These are phyloP conservation scores for Alouatta palliata DNA, from an alignment of 2,113 vertebrate genomes.

Conservation along the genomic window DNA sequence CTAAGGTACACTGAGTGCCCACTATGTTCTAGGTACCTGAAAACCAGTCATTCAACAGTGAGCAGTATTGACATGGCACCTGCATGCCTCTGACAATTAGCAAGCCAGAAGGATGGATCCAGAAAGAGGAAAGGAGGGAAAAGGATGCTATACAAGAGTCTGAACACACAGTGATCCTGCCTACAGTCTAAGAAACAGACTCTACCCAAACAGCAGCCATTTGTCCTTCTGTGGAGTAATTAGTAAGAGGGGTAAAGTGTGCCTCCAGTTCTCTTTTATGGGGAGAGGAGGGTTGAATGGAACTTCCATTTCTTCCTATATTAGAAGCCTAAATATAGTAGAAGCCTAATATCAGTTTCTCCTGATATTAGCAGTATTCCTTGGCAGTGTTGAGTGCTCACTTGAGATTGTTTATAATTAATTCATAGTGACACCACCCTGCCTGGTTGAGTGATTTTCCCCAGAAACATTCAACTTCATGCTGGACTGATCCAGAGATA, in stretches of 20 bases:
- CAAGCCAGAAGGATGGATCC: background rate
- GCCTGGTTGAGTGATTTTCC: background rate
- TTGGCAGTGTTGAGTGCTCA: background rate
- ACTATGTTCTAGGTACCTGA: background rate
- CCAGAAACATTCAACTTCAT: background rate
- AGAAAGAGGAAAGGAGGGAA: background rate
- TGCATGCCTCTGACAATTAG: background rate
- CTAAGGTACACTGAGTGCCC: background rate
- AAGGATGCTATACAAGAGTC: background rate
- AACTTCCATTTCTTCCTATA: background rate
- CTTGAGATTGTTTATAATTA: conserved; percentile 23
- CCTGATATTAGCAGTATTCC: background rate
- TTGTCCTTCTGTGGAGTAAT: background rate
- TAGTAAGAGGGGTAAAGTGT: background rate
- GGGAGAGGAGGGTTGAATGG: background rate
- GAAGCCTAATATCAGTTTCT: background rate
- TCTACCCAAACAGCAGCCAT: background rate
- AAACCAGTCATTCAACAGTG: background rate
- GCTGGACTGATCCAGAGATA: background rate
- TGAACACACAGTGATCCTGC: background rate
- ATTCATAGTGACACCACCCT: background rate
- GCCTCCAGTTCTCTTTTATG: background rate
- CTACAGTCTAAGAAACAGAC: background rate
- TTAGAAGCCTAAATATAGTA: background rate
- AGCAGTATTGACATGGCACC: background rate